A percentile compares a stretch with the other conserved stretches of the same genome.
Evolutionary conservation across 2,888 invertebrate genomes (phyloP).

Genomic region (Cerceris ruficornis): DNA sequence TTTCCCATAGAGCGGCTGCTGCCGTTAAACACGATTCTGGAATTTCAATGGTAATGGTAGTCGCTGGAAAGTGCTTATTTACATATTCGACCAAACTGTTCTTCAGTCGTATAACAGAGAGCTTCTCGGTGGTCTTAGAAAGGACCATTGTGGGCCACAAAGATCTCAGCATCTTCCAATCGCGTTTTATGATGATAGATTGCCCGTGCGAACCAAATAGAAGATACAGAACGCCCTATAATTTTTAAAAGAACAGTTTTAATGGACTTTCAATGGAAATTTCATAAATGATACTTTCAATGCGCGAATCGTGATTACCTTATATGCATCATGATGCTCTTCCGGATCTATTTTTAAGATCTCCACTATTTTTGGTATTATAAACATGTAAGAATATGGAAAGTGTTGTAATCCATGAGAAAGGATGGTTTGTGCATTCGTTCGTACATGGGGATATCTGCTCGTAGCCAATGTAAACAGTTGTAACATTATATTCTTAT

Average conservation of each 20-base stretch:
- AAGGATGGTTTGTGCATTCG: constrained; percentile 86
- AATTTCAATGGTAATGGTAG: constrained; percentile 84
- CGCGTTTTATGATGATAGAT: constrained; percentile 87
- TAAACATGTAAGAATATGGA: constrained; percentile 87
- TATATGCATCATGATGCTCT: constrained; percentile 87
- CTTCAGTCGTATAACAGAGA: constrained; percentile 87
- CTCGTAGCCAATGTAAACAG: constrained; percentile 86
- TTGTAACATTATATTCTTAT: constrained; percentile 85
- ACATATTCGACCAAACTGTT: constrained; percentile 84
- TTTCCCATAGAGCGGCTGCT: constrained; percentile 82
- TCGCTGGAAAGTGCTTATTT: constrained; percentile 85
- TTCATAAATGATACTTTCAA: not conserved
- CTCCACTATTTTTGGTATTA: constrained; percentile 85
- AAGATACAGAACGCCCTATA: constrained; percentile 89
- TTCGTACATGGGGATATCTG: constrained; percentile 87
- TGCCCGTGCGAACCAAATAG: constrained; percentile 87
- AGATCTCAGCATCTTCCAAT: constrained; percentile 88
- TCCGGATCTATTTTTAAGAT: constrained; percentile 85
- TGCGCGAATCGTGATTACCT: constrained; percentile 80
- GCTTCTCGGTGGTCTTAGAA: constrained; percentile 93
- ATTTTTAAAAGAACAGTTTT: constrained; percentile 20
- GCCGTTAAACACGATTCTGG: constrained; percentile 83
- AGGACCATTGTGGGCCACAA: constrained; percentile 91
- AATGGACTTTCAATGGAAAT: not conserved
- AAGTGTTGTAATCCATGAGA: constrained; percentile 86